These are phyloP conservation scores for Acanthopagrus latus DNA, from an alignment of 2,797 vertebrate species.

Conservation along the genomic window DNA sequence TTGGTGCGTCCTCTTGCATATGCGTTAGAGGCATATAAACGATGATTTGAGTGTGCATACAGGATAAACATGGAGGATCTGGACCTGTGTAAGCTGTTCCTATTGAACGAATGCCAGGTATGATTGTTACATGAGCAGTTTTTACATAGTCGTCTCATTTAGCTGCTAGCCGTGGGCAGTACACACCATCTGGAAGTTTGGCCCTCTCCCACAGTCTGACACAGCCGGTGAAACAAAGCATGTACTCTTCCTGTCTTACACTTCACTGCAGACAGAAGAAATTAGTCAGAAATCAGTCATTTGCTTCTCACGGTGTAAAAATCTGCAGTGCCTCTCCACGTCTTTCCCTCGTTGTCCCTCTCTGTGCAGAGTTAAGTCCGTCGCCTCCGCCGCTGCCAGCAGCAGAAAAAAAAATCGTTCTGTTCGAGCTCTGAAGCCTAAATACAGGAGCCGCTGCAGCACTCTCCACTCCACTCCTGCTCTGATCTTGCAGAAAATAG, in stretches of 20 bases:
- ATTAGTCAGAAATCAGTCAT: constrained; percentile 15
- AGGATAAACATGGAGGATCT: constrained; percentile 23
- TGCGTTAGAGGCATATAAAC: constrained; percentile 1
- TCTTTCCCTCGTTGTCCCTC: constrained; percentile 20
- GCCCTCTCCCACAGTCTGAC: constrained; percentile 64
- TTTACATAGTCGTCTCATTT: constrained; percentile 71
- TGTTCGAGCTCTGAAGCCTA: constrained; percentile 40
- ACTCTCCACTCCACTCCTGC: constrained; percentile 27
- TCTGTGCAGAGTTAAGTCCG: constrained; percentile 45
- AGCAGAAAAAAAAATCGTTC: constrained; percentile 31
- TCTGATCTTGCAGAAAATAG: constrained; percentile 55
- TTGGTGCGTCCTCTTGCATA: neutral
- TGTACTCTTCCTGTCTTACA: constrained; percentile 40
- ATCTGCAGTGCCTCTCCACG: neutral
- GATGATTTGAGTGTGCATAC: constrained; percentile 18
- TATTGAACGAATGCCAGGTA: constrained; percentile 60
- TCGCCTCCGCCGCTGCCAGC: constrained; percentile 40
- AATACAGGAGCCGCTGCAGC: constrained; percentile 51
- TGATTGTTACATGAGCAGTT: constrained; percentile 74
- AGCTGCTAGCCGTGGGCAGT: constrained; percentile 71
- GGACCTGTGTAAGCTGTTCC: constrained; percentile 26
- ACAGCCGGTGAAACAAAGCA: constrained; percentile 58
- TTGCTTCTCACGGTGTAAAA: neutral
- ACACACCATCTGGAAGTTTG: constrained; percentile 77
- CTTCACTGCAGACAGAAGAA: constrained; percentile 27